Conservation (phyloP, 2,888 invertebrate genomes). For the Coelinius sp. region DNA sequence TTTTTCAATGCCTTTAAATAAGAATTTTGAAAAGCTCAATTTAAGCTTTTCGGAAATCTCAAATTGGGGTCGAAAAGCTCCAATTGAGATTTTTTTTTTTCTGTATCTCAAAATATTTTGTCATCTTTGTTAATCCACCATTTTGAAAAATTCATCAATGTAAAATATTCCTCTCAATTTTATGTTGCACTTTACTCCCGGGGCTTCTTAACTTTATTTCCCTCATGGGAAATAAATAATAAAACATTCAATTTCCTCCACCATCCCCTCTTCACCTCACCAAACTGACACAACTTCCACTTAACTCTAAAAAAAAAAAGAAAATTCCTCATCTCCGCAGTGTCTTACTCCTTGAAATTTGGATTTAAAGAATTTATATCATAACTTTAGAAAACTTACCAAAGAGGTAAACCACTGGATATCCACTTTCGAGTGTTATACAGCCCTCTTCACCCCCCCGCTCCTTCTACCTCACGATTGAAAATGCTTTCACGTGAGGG, state of each 20-base stretch:
- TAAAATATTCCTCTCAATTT: background rate
- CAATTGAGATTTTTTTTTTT: no score
- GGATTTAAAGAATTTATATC: background rate
- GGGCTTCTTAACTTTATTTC: constrained; percentile 3
- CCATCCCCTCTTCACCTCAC: background rate
- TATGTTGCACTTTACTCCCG: background rate
- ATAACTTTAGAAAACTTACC: background rate
- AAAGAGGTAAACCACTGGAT: background rate
- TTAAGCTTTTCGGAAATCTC: no score
- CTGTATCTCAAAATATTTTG: background rate
- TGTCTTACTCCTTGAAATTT: background rate
- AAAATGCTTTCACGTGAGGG: constrained; percentile 9
- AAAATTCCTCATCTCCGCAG: background rate
- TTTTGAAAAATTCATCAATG: background rate
- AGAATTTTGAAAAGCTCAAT: no score
- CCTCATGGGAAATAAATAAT: background rate
- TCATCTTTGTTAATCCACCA: background rate
- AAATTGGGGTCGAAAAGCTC: no score
- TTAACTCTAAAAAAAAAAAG: background rate
- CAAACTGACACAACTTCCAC: background rate
- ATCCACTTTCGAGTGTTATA: background rate
- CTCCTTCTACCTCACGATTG: background rate
- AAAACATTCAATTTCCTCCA: background rate
- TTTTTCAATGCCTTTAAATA: no score
- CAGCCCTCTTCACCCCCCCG: background rate